phyloP scores from a whole-genome alignment of 2,113 vertebrate species.

The Merops nubicus region DNA sequence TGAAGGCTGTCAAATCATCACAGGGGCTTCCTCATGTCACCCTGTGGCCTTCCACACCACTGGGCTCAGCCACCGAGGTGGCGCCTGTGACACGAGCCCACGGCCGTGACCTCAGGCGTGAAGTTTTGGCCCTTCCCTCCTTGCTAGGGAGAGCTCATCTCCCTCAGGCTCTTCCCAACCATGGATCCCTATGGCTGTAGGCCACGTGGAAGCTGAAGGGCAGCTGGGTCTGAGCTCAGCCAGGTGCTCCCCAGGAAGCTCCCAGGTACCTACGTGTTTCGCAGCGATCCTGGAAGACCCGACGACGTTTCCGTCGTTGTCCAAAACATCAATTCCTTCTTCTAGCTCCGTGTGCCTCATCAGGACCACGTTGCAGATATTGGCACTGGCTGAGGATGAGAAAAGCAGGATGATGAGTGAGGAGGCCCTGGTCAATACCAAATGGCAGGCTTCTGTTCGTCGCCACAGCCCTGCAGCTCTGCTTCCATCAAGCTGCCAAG shows the following conservation, averaged over 20 bases:
- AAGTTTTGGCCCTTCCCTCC: no score
- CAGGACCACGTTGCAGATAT: constrained; percentile 92
- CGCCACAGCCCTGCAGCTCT: background rate
- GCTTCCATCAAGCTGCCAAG: background rate
- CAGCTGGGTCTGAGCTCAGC: background rate
- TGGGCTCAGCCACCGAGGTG: accelerated
- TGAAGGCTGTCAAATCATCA: background rate
- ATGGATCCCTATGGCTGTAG: accelerated
- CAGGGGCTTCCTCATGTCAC: background rate
- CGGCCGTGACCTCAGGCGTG: background rate
- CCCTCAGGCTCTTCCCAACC: background rate
- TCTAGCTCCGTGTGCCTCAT: constrained; percentile 92
- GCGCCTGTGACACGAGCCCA: accelerated
- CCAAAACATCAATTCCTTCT: constrained; percentile 87
- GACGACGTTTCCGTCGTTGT: constrained; percentile 81
- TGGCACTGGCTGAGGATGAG: constrained; percentile 87
- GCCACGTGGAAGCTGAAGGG: background rate
- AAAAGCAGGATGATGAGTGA: background rate
- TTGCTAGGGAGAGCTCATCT: background rate
- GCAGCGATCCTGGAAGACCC: constrained; percentile 90
- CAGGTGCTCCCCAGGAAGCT: accelerated
- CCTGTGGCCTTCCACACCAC: accelerated
- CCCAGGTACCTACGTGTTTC: constrained; percentile 80
- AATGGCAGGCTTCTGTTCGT: background rate
- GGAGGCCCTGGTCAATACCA: background rate